Evolutionary conservation across 64 coral and sea anemone genomes (phyloP), one percentile per base, ranked within the genome.

Genomic region (Catalaphyllia jardinei): DNA sequence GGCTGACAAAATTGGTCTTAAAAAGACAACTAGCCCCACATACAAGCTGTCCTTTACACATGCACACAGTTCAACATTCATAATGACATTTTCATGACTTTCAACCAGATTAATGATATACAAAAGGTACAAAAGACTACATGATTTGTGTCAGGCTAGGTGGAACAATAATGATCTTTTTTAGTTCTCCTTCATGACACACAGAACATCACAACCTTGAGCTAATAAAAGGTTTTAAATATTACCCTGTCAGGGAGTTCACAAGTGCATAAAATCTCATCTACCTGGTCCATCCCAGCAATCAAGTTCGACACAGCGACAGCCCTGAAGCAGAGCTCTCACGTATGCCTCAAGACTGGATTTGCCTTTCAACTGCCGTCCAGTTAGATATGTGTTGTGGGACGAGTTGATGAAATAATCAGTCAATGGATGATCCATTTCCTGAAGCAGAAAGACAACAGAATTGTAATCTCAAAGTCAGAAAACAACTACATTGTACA

Each of bases 381-480:
- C 95, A 31, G 92, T 96, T 33, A 96, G 60, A 86, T 96, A 96
- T 6, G 95, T 96, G 60, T 96, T 96, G 77, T 96, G 95, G 16
- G 95, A 96, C 7, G 95, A 96, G 72, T 93, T 91, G 83, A 96
- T 93, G 38, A 87, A 96, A 71, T 96, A 96, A 72, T 96, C 95
- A 16, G 82, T 86, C 38, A 96, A 64, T 17, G 95, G 95, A 38
- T 62, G 91, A 30, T 96, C 88, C 95, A 96, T 96, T 54, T 96
- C 91, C 95, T 96, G n/a, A 27, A 74, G 49, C 8, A 3, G 1
- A 52, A 67, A 82, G 9, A 72, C 49, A 12, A 82, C 29, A 25
- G 20, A 42, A 16, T 12, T 19, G 31, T 57, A 16, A 57, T 57
- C 15, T 57, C 11, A 57, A 57, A 57, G 54, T 57, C 54, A 14